phyloP scores from a whole-genome alignment of 2,797 vertebrate species.

The Bryconaethiops microstoma region DNA sequence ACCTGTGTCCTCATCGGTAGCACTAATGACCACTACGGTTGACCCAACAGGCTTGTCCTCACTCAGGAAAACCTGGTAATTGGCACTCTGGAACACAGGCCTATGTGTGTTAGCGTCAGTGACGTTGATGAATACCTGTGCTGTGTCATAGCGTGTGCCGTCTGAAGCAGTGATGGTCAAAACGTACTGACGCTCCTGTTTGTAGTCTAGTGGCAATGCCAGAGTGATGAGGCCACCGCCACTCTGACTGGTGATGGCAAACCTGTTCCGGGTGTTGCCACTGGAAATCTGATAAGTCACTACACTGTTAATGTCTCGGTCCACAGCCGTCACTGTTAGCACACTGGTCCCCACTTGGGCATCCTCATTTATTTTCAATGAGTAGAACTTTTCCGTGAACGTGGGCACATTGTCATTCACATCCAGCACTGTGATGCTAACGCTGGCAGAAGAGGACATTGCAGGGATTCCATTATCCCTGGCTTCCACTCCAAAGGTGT shows the following conservation, averaged over 20 bases:
- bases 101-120: constrained; percentile 89
- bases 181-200: constrained; percentile 87
- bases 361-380: constrained; percentile 85
- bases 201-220: constrained; percentile 87
- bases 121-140: constrained; percentile 85
- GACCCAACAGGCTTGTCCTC: constrained; percentile 86
- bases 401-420: constrained; percentile 87
- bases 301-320: constrained; percentile 85
- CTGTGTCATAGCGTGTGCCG: constrained; percentile 82
- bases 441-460: constrained; percentile 86
- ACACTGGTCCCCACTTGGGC: constrained; percentile 84
- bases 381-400: constrained; percentile 83
- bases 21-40: constrained; percentile 83
- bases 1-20: constrained; percentile 86
- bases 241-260: constrained; percentile 87
- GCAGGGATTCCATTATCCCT: constrained; percentile 81
- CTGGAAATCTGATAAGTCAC: constrained; percentile 89
- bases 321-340: constrained; percentile 81
- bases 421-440: constrained; percentile 84
- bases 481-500: constrained; percentile 85
- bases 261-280: constrained; percentile 88
- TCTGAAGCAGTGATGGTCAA: constrained; percentile 86
- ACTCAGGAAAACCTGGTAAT: constrained; percentile 82
- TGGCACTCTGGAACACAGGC: constrained; percentile 88
- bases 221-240: constrained; percentile 85